Conservation (phyloP, 2,113 vertebrate genomes). For the Malurus cyaneus region DNA sequence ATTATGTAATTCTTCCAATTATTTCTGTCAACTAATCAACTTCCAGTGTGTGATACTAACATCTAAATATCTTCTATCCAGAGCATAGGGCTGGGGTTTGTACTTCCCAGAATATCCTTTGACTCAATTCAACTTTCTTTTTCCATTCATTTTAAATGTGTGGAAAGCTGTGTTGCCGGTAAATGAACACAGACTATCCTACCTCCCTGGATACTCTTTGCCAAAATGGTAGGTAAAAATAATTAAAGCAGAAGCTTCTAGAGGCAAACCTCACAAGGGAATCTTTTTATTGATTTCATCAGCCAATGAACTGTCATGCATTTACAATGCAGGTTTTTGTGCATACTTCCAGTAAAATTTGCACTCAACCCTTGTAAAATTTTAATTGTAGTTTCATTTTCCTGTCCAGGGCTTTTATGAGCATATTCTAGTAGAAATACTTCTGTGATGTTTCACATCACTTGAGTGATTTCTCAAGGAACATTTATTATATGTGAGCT, state of each 20-base stretch:
- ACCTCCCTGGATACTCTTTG: neutral
- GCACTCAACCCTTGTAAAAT: neutral
- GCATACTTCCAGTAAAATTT: neutral
- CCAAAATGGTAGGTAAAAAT: neutral
- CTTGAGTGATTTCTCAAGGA: neutral
- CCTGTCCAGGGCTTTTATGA: neutral
- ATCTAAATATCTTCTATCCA: neutral
- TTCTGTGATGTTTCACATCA: neutral
- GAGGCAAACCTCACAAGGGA: neutral
- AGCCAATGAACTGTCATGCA: neutral
- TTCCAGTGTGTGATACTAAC: neutral
- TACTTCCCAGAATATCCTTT: neutral
- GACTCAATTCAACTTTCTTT: neutral
- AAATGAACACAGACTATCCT: neutral
- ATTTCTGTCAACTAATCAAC: neutral
- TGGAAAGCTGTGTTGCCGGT: neutral
- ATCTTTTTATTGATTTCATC: neutral
- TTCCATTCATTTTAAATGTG: neutral
- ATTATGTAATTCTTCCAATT: neutral
- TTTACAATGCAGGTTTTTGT: neutral
- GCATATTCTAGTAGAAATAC: neutral
- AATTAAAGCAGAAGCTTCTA: neutral
- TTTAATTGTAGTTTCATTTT: neutral
- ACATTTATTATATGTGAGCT: neutral
- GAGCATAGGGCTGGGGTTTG: neutral